Evolutionary conservation across 2,888 invertebrate species (phyloP), one percentile per base, ranked within the genome.

Genomic region (Leptopilina myrica): DNA sequence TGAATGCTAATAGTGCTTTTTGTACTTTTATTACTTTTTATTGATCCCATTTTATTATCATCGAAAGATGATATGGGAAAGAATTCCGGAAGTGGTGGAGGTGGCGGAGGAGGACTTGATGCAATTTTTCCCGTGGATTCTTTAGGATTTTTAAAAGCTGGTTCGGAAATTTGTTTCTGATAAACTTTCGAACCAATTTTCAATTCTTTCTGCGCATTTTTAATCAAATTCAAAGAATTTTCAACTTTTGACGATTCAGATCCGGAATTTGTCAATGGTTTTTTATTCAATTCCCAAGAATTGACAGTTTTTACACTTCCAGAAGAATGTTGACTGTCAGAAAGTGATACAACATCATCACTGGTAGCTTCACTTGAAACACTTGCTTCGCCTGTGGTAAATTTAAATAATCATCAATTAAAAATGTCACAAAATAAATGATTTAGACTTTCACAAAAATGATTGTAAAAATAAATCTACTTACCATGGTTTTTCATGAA

Each of bases 11-110:
- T 76, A 46, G 3, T 76, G 75, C 85, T 87, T 62, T 87, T 87
- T 12, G 79, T 86, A 75, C 84, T 88, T 62, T 87, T 87, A 14
- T 79, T 86, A 75, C 84, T 88, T 75, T 85, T 87, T 14, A 86
- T 83, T 33, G 88, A 86, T 46, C 86, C 87, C 12, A 88, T 86
- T 81, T 86, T 88, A 33, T 73, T 40, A n/a, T 73, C 73, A 53
- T 56, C 56, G 3, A 4, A n/a, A 1, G 56, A 5, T 56, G 73
- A 64, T 89, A 85, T 75, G 78, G 92, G 90, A 26, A 92, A 91
- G 1, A 92, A 92, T 81, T 92, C 92, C 43, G 92, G 92, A 11
- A 90, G 92, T 85, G 85, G 92, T 87, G 91, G 92, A 86, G 81
- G 88, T 82, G 81, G 91, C 82, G 78, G 84, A 64, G 82, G 79